phyloP scores from a whole-genome alignment of 2,888 invertebrate genomes.

The Rhorus exstirpatorius region DNA sequence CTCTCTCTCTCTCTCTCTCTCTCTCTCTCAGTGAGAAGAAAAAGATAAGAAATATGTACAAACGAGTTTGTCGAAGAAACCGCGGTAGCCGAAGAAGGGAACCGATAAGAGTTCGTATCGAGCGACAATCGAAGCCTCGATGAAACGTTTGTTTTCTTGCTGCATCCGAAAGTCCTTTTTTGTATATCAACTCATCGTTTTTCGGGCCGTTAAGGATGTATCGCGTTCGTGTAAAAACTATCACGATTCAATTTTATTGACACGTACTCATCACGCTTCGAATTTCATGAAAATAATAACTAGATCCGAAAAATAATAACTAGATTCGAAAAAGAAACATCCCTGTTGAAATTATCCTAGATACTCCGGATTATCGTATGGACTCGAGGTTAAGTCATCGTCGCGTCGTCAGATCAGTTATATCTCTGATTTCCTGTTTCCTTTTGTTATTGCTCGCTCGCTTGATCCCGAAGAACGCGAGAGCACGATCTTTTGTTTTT shows the following conservation, averaged over 20 bases:
- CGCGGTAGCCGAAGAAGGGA: slow-evolving; percentile 30
- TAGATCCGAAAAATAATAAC: too few species aligned
- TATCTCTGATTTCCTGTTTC: too few species aligned
- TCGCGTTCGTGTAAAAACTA: too few species aligned
- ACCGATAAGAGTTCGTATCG: slow-evolving; percentile 53
- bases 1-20: slow-evolving; percentile 1
- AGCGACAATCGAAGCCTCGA: slow-evolving; percentile 56
- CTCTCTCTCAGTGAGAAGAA: not conserved
- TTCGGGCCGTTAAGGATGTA: not conserved
- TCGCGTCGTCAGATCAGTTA: too few species aligned
- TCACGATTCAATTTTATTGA: too few species aligned
- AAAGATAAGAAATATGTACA: slow-evolving; percentile 30
- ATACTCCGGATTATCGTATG: too few species aligned
- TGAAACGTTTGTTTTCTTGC: slow-evolving; percentile 37
- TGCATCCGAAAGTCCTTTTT: not conserved
- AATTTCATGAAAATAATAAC: too few species aligned
- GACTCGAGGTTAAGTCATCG: too few species aligned
- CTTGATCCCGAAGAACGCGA: slow-evolving; percentile 51
- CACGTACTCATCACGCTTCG: too few species aligned
- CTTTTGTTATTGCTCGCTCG: too few species aligned
- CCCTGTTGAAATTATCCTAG: too few species aligned
- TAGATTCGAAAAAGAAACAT: too few species aligned
- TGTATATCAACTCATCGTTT: not conserved
- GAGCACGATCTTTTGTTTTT: slow-evolving; percentile 52
- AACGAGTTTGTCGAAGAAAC: slow-evolving; percentile 47